These are phyloP conservation scores for Phalloptychus januarius DNA, from an alignment of 2,797 vertebrate species.

Conservation along the genomic window DNA sequence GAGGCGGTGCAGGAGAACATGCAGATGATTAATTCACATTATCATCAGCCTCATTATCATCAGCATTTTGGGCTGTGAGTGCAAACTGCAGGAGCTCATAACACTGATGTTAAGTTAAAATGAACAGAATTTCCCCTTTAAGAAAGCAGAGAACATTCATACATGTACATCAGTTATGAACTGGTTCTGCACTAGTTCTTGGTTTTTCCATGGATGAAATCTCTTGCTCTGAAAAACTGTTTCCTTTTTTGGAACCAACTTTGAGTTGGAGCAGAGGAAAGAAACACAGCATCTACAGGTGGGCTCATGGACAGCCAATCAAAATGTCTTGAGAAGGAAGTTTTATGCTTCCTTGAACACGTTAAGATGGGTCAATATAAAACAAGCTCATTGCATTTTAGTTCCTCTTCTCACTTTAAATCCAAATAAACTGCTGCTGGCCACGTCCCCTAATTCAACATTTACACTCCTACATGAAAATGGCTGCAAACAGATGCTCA, in stretches of 20 bases:
- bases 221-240: not conserved
- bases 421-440: too few relatives aligned
- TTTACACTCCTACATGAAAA: too few relatives aligned
- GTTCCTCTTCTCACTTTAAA: too few relatives aligned
- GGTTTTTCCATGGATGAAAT: not conserved
- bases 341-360: not conserved
- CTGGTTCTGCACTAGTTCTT: not conserved
- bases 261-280: not conserved
- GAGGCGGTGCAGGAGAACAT: not conserved
- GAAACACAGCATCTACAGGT: not conserved
- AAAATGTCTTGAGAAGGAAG: not conserved
- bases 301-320: not conserved
- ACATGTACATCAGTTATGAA: conserved; percentile 35
- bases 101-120: conserved; percentile 48
- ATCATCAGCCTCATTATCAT: conserved; percentile 22
- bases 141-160: conserved; percentile 17
- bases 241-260: not conserved
- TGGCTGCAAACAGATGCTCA: too few relatives aligned
- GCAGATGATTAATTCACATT: conserved; percentile 24
- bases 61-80: not conserved
- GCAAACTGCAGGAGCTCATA: conserved; percentile 13
- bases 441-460: too few relatives aligned
- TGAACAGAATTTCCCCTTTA: conserved; percentile 54
- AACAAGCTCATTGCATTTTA: too few relatives aligned
- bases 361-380: too few relatives aligned